A percentile compares a stretch with the other conserved stretches of the same genome.
Evolutionary conservation across 1,140 invertebrate species (phyloP).

Genomic region (Drosophila nigromelanica): DNA sequence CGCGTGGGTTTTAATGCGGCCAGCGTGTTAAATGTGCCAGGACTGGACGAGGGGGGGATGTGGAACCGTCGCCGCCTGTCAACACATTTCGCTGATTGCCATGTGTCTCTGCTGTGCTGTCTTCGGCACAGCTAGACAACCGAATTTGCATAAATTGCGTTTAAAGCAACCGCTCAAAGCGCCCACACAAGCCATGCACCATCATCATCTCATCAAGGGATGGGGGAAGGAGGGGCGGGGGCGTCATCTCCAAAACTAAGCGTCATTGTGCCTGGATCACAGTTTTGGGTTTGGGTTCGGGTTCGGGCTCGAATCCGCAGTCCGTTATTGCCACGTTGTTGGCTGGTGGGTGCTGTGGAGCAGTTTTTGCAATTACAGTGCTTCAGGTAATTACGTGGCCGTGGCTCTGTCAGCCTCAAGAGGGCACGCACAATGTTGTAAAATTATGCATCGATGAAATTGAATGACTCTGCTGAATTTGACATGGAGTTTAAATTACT

Average conservation of each 20-base stretch:
- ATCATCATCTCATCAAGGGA: background rate
- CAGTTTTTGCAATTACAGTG: constrained; percentile 70
- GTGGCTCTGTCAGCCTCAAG: constrained; percentile 57
- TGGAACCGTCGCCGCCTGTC: constrained; percentile 46
- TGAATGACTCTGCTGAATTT: constrained; percentile 80
- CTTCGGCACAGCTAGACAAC: constrained; percentile 33
- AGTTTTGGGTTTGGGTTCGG: background rate
- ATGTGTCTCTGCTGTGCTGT: constrained; percentile 47
- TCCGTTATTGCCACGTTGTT: background rate
- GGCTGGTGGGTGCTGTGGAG: background rate
- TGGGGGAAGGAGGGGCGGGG: constrained; percentile 18
- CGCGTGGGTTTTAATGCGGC: constrained; percentile 74
- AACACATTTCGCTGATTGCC: constrained; percentile 74
- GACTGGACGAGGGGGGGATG: constrained; percentile 43
- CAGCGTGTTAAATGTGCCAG: constrained; percentile 76
- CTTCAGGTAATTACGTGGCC: constrained; percentile 75
- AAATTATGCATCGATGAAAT: constrained; percentile 79
- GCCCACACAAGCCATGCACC: constrained; percentile 7
- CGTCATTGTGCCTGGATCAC: constrained; percentile 46
- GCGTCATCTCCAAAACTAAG: constrained; percentile 39
- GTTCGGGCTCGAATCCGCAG: background rate
- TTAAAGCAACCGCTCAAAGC: constrained; percentile 49
- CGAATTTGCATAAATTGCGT: constrained; percentile 78
- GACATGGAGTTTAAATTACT: constrained; percentile 83
- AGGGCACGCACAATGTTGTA: constrained; percentile 40